These are phyloP conservation scores for Oasisia sp. DNA, from an alignment of 2,888 invertebrate genomes.

Conservation along the genomic window DNA sequence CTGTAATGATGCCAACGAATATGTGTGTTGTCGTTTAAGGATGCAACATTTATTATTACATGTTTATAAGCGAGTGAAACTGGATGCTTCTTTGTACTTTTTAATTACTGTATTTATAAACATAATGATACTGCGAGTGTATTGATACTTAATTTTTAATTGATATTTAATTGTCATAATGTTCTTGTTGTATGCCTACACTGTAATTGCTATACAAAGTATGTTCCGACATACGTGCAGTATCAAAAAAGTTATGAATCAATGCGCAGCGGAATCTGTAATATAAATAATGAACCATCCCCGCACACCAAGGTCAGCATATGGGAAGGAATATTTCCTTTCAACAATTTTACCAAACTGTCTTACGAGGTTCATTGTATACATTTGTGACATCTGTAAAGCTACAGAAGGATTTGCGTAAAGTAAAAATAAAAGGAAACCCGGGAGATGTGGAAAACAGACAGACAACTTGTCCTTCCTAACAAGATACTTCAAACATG, in stretches of 20 bases:
- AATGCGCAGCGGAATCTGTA: background rate
- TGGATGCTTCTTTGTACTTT: background rate
- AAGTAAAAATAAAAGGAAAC: no score
- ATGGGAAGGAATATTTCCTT: no score
- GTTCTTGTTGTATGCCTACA: no score
- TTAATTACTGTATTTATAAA: background rate
- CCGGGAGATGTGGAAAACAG: no score
- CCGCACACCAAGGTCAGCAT: background rate
- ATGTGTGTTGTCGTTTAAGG: background rate
- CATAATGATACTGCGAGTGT: background rate
- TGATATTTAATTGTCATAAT: background rate
- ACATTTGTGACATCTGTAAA: no score
- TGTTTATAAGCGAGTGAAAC: background rate
- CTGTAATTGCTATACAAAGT: background rate
- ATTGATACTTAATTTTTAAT: background rate
- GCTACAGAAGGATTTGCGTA: no score
- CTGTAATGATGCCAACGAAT: background rate
- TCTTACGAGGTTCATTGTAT: no score
- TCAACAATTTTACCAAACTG: no score
- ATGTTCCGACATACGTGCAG: background rate
- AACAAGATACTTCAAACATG: no score
- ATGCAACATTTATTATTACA: background rate
- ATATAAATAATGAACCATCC: background rate
- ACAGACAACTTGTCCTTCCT: no score
- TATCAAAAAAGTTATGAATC: background rate